phyloP scores from a whole-genome alignment of 2,797 vertebrate species.

The Intellagama lesueurii region DNA sequence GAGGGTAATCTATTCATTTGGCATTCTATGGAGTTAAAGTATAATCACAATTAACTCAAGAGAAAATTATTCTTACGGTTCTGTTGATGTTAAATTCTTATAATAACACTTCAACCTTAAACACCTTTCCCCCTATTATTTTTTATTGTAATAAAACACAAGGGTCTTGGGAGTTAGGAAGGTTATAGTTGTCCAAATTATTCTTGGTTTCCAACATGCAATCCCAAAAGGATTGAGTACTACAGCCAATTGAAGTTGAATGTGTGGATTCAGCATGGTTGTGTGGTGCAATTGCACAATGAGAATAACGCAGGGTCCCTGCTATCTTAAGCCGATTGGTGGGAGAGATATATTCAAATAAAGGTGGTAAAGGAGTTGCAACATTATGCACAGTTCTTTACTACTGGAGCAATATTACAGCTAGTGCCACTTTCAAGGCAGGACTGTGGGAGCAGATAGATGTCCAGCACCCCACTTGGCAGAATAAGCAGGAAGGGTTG shows the following conservation, averaged over 20 bases:
- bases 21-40: background rate
- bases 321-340: background rate
- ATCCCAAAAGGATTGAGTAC: background rate
- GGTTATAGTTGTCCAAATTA: background rate
- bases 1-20: background rate
- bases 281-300: background rate
- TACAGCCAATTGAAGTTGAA: too few species aligned
- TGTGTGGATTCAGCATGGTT: background rate
- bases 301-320: background rate
- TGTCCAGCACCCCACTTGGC: background rate
- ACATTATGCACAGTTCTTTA: background rate
- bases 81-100: background rate
- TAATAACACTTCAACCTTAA: background rate
- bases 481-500: background rate
- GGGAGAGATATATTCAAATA: background rate
- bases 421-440: background rate
- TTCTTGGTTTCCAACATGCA: background rate
- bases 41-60: background rate
- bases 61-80: background rate
- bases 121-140: too few species aligned
- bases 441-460: background rate
- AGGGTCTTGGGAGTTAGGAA: background rate
- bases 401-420: too few species aligned
- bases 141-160: background rate
- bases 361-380: background rate